phyloP scores from a whole-genome alignment of 2,113 vertebrate species.

The Cryptomyrus ogoouensis region DNA sequence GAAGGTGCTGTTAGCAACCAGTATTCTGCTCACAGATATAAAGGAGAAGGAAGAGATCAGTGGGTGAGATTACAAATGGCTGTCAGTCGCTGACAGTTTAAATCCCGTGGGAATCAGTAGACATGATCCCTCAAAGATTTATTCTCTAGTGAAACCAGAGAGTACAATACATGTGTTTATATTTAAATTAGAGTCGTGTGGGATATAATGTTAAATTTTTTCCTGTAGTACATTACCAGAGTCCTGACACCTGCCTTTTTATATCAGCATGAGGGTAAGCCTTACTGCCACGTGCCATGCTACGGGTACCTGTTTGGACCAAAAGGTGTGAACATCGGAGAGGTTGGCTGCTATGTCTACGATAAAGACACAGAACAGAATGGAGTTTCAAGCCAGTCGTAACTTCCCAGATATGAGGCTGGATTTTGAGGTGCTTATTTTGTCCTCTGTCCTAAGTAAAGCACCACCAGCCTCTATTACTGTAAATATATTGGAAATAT shows the following conservation, averaged over 20 bases:
- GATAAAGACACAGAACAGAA: conserved; percentile 38
- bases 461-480: not conserved
- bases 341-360: conserved; percentile 65
- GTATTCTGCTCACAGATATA: not conserved
- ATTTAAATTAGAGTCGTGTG: not conserved
- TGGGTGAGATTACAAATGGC: not conserved
- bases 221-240: not conserved
- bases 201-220: not conserved
- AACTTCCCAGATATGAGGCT: not conserved
- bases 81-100: not conserved
- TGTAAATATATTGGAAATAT: not conserved
- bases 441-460: not conserved
- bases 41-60: not conserved
- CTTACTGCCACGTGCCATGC: conserved; percentile 65
- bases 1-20: not conserved
- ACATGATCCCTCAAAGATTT: not conserved
- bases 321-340: conserved; percentile 67
- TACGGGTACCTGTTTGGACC: conserved; percentile 66
- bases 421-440: not conserved
- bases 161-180: not conserved
- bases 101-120: not conserved
- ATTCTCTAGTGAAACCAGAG: not conserved
- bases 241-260: not conserved
- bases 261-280: conserved; percentile 55
- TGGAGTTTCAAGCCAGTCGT: conserved; percentile 33